These are phyloP conservation scores for Herpailurus yagouaroundi DNA, from an alignment of 2,113 vertebrate species.

Conservation along the genomic window DNA sequence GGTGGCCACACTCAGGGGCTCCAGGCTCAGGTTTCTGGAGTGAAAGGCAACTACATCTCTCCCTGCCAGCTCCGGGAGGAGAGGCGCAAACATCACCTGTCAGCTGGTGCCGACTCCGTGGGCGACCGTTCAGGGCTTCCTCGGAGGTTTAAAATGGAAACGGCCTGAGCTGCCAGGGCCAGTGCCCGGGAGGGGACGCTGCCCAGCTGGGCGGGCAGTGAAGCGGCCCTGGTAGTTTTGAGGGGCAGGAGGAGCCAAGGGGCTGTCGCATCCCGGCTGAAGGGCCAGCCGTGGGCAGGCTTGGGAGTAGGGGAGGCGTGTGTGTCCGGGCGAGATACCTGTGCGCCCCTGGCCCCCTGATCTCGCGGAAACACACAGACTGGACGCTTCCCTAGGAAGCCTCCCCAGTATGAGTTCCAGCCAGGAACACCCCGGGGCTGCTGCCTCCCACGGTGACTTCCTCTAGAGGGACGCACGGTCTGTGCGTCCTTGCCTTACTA, in stretches of 20 bases:
- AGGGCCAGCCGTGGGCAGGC: neutral
- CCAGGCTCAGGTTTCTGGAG: slow-evolving; percentile 55
- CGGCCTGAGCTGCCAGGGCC: slow-evolving; percentile 37
- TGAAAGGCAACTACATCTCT: slow-evolving; percentile 53
- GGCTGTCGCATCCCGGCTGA: neutral
- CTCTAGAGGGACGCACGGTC: neutral
- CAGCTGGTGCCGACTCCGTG: slow-evolving; percentile 72
- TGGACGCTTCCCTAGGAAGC: neutral
- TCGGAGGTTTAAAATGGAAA: slow-evolving; percentile 68
- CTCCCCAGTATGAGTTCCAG: neutral
- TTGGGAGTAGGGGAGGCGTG: neutral
- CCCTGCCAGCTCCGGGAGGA: slow-evolving; percentile 68
- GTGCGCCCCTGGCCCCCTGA: rapidly evolving
- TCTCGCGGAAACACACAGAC: neutral
- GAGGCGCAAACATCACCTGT: slow-evolving; percentile 74
- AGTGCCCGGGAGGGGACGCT: neutral
- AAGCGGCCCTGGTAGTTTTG: neutral
- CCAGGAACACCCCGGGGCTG: rapidly evolving
- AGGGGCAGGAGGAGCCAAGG: neutral
- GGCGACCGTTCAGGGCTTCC: slow-evolving; percentile 63
- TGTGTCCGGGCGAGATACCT: rapidly evolving
- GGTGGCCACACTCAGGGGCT: neutral
- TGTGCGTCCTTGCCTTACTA: neutral
- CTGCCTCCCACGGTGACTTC: neutral
- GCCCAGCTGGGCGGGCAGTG: neutral